Base-by-base conservation (phyloP, 2,113 vertebrate species). In the Ptychochromis oligacanthus region DNA sequence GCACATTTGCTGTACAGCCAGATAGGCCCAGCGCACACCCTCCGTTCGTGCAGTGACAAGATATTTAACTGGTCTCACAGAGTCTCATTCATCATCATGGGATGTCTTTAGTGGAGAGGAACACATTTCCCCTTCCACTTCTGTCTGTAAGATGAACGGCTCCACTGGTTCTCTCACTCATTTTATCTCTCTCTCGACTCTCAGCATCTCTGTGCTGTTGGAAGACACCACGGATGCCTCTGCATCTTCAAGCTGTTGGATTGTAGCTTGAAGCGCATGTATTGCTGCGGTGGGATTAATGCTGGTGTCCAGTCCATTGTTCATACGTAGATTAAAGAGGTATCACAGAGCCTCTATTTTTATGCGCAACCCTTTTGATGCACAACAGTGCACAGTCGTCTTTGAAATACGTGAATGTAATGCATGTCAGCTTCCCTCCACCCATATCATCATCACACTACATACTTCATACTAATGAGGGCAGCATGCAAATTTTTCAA, bases 81-180 rank as follows among this genome's bases (percentile, higher is more conserved):
- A 82, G 78, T 52, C 82, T 57, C 79, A 81, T 93, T 91, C 87
- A 88, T 94, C 89, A 90, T 77, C 43, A 46, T 8, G 83, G 67
- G 77, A 72, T 89, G 85, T 81, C 82, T 87, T 70, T 26, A 61
- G 79, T 56, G 75, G 62, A 84, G 64, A 80, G 82, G 74, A 78
- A 83, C 80, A 75, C 72, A 81, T 85, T 83, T 89, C 86, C 82
- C 55, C 78, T 75, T 89, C 85, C 83, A 67, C 83, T 84, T 75
- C 86, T 77, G 89, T 89, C 93, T 74, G 54, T 18, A 70, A 90
- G 79, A 91, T 81, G 82, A 91, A 87, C 75, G 52, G 86, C 81
- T 87, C 77, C 72, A 17, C 81, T 36, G 75, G 70, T 62, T 84
- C 80, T 82, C 79, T 31, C 79, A 24, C 67, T 77, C 52, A 31